Percentiles rank a stretch among this genome's conserved stretches.
phyloP scores from a whole-genome alignment of 1,140 invertebrate species.

The Hirudo medicinalis region DNA sequence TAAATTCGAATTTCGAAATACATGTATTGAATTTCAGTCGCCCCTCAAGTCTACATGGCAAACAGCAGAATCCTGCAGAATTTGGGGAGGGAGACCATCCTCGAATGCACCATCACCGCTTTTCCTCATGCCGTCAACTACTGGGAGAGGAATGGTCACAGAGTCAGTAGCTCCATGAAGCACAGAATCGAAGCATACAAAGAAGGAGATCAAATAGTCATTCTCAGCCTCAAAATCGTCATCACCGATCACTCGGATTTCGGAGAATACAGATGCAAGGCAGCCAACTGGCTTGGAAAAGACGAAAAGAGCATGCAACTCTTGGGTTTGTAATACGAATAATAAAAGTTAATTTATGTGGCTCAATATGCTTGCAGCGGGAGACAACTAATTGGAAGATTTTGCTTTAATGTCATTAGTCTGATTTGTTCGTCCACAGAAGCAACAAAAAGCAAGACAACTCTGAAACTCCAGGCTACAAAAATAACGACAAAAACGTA shows the following conservation, averaged over 20 bases:
- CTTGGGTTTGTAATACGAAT: constrained; percentile 55
- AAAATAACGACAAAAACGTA: too few relatives aligned
- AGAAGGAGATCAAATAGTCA: constrained; percentile 62
- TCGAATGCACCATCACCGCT: constrained; percentile 75
- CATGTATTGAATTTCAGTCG: constrained; percentile 29
- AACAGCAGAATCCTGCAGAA: constrained; percentile 30
- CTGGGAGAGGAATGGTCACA: constrained; percentile 68
- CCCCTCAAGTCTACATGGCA: constrained; percentile 31
- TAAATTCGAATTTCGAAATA: background rate
- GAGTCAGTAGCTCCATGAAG: constrained; percentile 53
- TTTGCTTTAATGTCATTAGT: too few relatives aligned
- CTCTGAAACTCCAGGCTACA: too few relatives aligned
- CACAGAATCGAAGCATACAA: constrained; percentile 62
- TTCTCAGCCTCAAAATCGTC: constrained; percentile 66
- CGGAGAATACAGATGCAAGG: constrained; percentile 77
- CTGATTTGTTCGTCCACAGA: too few relatives aligned
- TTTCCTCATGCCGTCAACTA: constrained; percentile 69
- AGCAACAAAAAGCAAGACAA: too few relatives aligned
- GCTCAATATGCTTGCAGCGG: too few relatives aligned
- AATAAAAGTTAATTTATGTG: too few relatives aligned
- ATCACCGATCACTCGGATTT: constrained; percentile 63
- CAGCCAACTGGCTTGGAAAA: constrained; percentile 71
- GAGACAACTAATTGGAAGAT: too few relatives aligned
- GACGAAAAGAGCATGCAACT: constrained; percentile 68
- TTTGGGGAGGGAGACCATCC: constrained; percentile 39